Conservation (phyloP, 2,888 invertebrate species). For the Rotaria socialis region DNA sequence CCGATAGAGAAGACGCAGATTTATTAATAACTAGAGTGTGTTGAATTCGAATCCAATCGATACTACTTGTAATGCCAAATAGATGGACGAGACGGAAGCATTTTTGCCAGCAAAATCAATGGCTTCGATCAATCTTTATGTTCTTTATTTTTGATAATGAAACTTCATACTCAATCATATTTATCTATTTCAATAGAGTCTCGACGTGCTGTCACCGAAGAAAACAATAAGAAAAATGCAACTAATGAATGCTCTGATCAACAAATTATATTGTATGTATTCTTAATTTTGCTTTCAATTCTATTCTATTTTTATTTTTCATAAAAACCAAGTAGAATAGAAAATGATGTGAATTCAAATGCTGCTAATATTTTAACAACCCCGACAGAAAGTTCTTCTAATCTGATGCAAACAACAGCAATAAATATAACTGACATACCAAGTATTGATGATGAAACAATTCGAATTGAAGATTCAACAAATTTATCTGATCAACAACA, state of each 20-base stretch:
- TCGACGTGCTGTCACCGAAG: neutral
- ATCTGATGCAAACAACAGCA: neutral
- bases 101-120: too few species aligned
- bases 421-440: neutral
- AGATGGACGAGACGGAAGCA: too few species aligned
- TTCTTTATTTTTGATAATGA: too few species aligned
- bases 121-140: too few species aligned
- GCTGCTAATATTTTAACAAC: too few species aligned
- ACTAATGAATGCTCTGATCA: neutral
- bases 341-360: conserved; percentile 63
- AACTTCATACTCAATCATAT: neutral
- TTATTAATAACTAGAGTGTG: neutral
- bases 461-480: neutral
- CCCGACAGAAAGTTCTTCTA: too few species aligned
- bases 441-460: neutral
- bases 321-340: conserved; percentile 52
- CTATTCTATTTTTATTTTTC: neutral
- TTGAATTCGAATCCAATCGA: too few species aligned
- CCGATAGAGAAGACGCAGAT: too few species aligned
- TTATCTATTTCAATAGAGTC: neutral
- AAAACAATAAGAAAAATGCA: conserved; percentile 29
- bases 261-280: neutral
- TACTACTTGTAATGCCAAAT: too few species aligned
- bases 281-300: neutral
- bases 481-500: neutral